Base-by-base conservation (phyloP, 2,113 vertebrate species). In the Grus americana region DNA sequence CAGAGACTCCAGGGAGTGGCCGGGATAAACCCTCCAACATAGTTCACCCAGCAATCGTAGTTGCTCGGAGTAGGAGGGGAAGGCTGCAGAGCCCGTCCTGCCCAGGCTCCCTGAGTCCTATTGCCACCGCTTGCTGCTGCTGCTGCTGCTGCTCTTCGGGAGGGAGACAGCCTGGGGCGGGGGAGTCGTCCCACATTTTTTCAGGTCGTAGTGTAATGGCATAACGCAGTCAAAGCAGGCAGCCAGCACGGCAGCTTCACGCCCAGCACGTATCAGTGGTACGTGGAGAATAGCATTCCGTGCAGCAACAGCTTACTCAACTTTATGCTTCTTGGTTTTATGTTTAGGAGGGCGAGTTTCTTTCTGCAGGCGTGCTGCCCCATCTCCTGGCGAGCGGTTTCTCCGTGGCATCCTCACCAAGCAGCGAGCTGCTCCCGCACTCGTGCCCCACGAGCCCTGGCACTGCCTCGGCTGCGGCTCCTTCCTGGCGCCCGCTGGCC, bases 11-110 rank as follows among this genome's bases (percentile, higher is more conserved):
- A 22, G 18, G 57, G 50, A 67, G 15, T 0, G 0, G 13, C 26
- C 3, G 12, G 47, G 54, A n/a, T 23, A 6, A 8, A 5, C n/a
- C 34, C 40, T 61, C 79, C 34, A 17, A 10, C 5, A 13, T 4
- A 0, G 0, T 7, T 59, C n/a, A 32, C 21, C 16, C 58, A 21
- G 22, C 61, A 29, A 0, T 15, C 0, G 0, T 4, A n/a, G n/a
- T 38, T 63, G 36, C 57, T 11, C 20, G 52, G 21, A 24, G 13
- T 11, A 14, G 2, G 20, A 50, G 24, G 4, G 47, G 36, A 72
- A 2, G 0, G 3, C 15, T 68, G 66, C 15, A 0, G 5, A 30
- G 32, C 32, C 27, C 1, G 0, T 14, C 29, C 22, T 58, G 42
- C 40, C 10, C 10, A 14, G 44, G 30, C 19, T 26, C 49, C 50